phyloP scores from a whole-genome alignment of 30 jellyfish, hydroid and myxozoan genomes.

The Mastigias papua region DNA sequence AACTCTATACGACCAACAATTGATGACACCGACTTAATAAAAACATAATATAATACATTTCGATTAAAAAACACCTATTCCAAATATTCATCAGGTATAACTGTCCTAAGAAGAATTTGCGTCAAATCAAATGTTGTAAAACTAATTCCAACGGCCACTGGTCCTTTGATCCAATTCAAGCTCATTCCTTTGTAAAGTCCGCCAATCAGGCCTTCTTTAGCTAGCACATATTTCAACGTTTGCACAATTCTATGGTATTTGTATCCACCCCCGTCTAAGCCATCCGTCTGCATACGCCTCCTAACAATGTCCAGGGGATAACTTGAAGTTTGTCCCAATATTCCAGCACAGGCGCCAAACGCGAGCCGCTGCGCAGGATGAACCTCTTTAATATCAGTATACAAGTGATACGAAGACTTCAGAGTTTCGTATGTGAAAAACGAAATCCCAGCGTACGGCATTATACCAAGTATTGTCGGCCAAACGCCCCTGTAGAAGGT shows the following conservation, averaged over 20 bases:
- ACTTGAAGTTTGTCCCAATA: conserved; percentile 87
- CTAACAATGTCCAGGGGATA: conserved; percentile 97
- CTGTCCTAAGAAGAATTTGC: conserved; percentile 34
- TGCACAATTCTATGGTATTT: conserved; percentile 64
- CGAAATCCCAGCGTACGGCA: conserved; percentile 99
- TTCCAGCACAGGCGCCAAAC: conserved; percentile 97
- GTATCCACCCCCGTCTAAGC: conserved; percentile 92
- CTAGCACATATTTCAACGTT: conserved; percentile 58
- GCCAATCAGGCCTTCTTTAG: conserved; percentile 85
- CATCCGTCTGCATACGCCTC: conserved; percentile 98
- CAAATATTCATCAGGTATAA: conserved; percentile 29
- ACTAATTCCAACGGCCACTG: conserved; percentile 96
- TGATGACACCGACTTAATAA: too few species aligned
- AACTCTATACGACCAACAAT: too few species aligned
- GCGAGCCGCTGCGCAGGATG: conserved; percentile 74
- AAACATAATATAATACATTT: background rate
- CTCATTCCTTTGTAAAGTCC: conserved; percentile 94
- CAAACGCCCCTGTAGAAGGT: conserved; percentile 90
- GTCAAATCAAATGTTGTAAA: conserved; percentile 85
- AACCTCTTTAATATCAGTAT: conserved; percentile 57
- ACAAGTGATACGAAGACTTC: conserved; percentile 72
- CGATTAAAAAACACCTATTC: background rate
- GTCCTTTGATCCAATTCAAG: conserved; percentile 94
- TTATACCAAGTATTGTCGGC: conserved; percentile 91
- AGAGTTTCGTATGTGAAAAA: conserved; percentile 91